Conservation (phyloP, 2,797 vertebrate genomes). For the Anniella stebbinsi region DNA sequence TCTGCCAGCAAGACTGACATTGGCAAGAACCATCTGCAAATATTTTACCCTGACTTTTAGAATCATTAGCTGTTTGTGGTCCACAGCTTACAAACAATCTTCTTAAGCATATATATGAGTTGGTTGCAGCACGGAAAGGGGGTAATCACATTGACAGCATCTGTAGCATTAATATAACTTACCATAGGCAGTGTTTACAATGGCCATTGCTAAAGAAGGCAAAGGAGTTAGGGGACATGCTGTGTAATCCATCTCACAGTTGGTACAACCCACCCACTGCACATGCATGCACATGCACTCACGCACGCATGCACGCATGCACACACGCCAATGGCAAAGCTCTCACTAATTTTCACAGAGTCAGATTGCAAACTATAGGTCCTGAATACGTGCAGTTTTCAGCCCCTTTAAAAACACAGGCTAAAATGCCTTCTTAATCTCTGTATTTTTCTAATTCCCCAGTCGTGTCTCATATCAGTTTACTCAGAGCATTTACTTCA, state of each 20-base stretch:
- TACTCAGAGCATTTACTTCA: conserved; percentile 76
- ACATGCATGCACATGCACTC: neutral
- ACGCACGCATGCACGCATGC: neutral
- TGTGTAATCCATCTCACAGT: neutral
- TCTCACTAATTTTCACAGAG: neutral
- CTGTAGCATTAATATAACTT: neutral
- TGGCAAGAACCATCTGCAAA: neutral
- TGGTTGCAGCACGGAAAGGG: neutral
- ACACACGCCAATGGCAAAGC: conserved; percentile 3
- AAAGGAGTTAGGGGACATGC: neutral
- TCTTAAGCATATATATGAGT: neutral
- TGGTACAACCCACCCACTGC: neutral
- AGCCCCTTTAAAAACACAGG: neutral
- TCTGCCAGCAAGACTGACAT: neutral
- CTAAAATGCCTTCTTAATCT: conserved; percentile 65
- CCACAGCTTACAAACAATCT: too few species aligned
- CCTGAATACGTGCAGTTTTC: neutral
- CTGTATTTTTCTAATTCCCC: conserved; percentile 74
- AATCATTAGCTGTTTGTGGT: neutral
- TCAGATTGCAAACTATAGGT: neutral
- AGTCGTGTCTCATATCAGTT: conserved; percentile 76
- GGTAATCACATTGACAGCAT: neutral
- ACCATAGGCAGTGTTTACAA: neutral
- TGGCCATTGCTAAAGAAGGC: neutral
- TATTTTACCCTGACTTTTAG: neutral